phyloP scores from a whole-genome alignment of 2,888 invertebrate genomes.

The Amiota minor region DNA sequence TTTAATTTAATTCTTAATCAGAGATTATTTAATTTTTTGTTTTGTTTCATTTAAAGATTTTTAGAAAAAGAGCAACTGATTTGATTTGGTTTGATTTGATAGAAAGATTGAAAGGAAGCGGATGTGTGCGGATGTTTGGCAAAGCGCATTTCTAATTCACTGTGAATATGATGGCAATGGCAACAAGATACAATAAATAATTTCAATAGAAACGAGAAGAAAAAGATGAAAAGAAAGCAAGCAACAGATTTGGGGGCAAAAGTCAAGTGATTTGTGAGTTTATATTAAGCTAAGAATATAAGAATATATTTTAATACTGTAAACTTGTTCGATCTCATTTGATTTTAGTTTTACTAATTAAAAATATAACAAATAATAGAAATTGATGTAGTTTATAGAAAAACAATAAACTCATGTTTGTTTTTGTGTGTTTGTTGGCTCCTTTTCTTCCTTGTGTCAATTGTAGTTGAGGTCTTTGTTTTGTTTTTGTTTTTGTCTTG shows the following conservation, averaged over 20 bases:
- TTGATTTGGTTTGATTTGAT: not conserved
- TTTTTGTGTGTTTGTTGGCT: constrained; percentile 35
- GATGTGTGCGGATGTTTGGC: not conserved
- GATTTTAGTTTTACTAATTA: not conserved
- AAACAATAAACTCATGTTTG: constrained; percentile 27
- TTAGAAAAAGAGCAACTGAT: constrained; percentile 26
- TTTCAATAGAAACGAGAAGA: too few species aligned
- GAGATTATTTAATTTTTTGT: constrained; percentile 22
- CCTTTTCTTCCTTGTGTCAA: constrained; percentile 28
- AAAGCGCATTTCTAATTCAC: not conserved
- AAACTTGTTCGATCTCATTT: constrained; percentile 52
- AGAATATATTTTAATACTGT: constrained; percentile 57
- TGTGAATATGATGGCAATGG: not conserved
- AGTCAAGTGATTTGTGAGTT: constrained; percentile 45
- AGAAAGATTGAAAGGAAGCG: not conserved
- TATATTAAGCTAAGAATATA: constrained; percentile 49
- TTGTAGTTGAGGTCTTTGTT: constrained; percentile 53
- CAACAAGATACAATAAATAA: too few species aligned
- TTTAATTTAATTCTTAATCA: constrained; percentile 34
- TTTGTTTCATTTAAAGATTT: constrained; percentile 24
- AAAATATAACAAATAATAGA: constrained; percentile 12
- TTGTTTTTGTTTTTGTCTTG: constrained; percentile 13
- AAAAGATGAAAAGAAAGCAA: too few species aligned
- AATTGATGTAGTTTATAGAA: constrained; percentile 33
- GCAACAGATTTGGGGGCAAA: too few species aligned